Conservation (phyloP, 2,113 vertebrate species). For the Sardina pilchardus region DNA sequence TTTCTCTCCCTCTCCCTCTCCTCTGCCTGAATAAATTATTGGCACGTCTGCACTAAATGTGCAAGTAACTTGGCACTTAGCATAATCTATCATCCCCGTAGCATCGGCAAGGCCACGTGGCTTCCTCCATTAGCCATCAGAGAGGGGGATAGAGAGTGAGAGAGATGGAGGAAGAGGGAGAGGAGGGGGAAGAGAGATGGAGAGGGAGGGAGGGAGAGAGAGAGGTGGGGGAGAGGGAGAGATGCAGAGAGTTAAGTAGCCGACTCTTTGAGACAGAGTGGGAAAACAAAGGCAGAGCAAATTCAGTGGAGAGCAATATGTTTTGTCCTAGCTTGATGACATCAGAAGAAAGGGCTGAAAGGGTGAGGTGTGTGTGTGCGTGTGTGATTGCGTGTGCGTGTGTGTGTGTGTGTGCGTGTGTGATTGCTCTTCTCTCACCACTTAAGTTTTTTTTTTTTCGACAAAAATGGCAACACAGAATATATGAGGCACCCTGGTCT, state of each 20-base stretch:
- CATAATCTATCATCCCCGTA: conserved; percentile 41
- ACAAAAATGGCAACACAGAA: neutral
- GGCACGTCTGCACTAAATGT: conserved; percentile 40
- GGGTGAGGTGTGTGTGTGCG: neutral
- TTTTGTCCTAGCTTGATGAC: neutral
- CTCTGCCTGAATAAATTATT: conserved; percentile 43
- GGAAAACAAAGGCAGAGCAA: neutral
- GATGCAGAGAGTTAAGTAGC: neutral
- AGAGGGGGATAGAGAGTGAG: neutral
- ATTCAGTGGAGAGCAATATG: neutral
- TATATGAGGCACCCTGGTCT: neutral
- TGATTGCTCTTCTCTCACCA: no score
- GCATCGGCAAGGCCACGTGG: conserved; percentile 25
- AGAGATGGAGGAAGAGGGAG: neutral
- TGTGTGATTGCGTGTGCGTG: neutral
- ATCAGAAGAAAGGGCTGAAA: neutral
- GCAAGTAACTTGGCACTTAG: conserved; percentile 42
- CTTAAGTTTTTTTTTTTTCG: neutral
- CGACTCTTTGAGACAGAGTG: neutral
- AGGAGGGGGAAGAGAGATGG: neutral
- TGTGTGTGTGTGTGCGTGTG: no score
- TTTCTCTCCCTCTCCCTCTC: neutral
- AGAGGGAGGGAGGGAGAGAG: neutral
- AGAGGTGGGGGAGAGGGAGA: no score
- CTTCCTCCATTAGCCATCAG: conserved; percentile 32